These are phyloP conservation scores for Diogma glabrata DNA, from an alignment of 2,888 invertebrate genomes.

Conservation along the genomic window DNA sequence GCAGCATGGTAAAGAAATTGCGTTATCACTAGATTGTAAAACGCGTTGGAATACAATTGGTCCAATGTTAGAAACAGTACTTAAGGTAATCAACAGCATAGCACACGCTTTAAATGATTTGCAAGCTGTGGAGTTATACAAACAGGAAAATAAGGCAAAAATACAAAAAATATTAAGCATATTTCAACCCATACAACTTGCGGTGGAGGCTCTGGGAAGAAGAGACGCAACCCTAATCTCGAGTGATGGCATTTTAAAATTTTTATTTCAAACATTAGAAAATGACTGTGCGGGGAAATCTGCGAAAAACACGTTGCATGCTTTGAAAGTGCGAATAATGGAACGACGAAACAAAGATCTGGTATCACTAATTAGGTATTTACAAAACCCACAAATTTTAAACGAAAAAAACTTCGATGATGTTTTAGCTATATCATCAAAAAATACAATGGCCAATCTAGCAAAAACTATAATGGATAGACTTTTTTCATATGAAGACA, in stretches of 20 bases:
- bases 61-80: too few species aligned
- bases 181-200: not conserved
- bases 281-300: not conserved
- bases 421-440: not conserved
- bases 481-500: too few species aligned
- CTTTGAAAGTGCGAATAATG: not conserved
- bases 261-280: conserved; percentile 2
- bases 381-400: conserved; percentile 2
- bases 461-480: not conserved
- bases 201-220: not conserved
- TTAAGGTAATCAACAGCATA: not conserved
- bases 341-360: conserved; percentile 4
- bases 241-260: conserved; percentile 5
- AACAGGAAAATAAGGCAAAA: not conserved
- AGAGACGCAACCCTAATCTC: conserved; percentile 1
- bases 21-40: not conserved
- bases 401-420: not conserved
- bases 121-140: not conserved
- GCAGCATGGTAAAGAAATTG: not conserved
- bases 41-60: not conserved
- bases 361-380: conserved; percentile 1
- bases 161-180: not conserved
- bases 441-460: conserved; percentile 4
- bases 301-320: not conserved
- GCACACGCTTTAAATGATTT: not conserved